These are phyloP conservation scores for Dynastes tityus DNA, from an alignment of 2,888 invertebrate genomes.

Conservation along the genomic window DNA sequence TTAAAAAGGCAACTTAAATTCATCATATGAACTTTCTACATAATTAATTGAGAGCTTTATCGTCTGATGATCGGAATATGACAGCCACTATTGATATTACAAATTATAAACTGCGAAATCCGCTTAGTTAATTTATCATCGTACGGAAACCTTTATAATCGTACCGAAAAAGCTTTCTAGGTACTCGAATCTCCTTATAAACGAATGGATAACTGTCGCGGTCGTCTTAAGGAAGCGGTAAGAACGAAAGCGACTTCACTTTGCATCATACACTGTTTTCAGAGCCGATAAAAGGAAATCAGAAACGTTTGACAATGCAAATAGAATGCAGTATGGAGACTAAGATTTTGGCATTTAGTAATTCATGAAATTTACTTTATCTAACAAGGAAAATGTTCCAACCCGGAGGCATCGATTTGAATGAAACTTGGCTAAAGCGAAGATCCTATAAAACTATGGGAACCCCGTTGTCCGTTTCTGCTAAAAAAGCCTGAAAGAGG, in stretches of 20 bases:
- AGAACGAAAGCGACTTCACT: not conserved
- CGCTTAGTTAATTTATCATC: conserved; percentile 31
- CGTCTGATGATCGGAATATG: conserved; percentile 10
- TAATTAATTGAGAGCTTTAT: not conserved
- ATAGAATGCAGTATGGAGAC: not conserved
- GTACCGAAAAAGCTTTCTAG: conserved; percentile 17
- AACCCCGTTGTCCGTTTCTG: too few relatives aligned
- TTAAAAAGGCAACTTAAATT: not conserved
- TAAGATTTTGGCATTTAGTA: too few relatives aligned
- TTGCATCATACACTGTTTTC: not conserved
- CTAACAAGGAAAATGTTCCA: too few relatives aligned
- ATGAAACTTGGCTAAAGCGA: too few relatives aligned
- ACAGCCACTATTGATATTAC: conserved; percentile 7
- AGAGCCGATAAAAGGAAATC: not conserved
- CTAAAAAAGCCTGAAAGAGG: too few relatives aligned
- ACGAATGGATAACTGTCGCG: conserved; percentile 5
- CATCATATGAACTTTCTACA: not conserved
- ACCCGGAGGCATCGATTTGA: too few relatives aligned
- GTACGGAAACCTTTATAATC: conserved; percentile 8
- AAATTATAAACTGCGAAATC: conserved; percentile 15
- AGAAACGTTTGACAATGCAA: not conserved
- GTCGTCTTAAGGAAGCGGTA: not conserved
- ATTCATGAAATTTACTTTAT: too few relatives aligned
- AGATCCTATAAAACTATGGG: too few relatives aligned
- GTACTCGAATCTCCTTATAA: not conserved